Evolutionary conservation across 2,113 vertebrate genomes (phyloP), one percentile per base, ranked within the genome.

Genomic region (Chaetops frenatus): DNA sequence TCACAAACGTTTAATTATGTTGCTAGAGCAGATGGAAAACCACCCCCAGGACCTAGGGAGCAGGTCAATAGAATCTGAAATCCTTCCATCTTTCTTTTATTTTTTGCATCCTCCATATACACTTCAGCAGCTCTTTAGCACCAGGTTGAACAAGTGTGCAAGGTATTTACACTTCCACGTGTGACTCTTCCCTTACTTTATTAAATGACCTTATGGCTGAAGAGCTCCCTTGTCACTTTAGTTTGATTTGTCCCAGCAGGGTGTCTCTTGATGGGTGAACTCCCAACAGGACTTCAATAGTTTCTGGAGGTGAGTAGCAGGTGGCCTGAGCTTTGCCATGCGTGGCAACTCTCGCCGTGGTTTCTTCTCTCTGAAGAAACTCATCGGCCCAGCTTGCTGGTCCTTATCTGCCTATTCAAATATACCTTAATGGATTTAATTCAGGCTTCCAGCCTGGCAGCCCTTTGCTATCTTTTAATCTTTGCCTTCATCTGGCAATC

Each of bases 191-290:
- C 82, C 69, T 73, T 83, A 36, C 56, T 96, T 92, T 95, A 71
- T 95, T 81, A 90, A 96, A 79, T 56, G 64, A 81, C 85, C 90
- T 93, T 94, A 78, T 96, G 92, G 86, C 81, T 81, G 76, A 93
- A 92, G 92, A 88, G 6, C 69, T 88, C 42, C 3, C 0, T 47
- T 93, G 80, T 74, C 87, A 92, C 95, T 95, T 96, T 70, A 81
- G 79, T 94, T 95, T 94, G 89, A 96, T 96, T 94, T 94, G 91
- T 95, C 95, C 81, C 96, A 95, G 96, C 94, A 92, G 94, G 96
- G 40, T 6, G 6, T 54, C 76, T 73, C 94, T 90, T 88, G 90
- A 71, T 97, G 81, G 78, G 58, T 90, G 77, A 94, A 53, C 31
- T 89, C 76, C 79, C 78, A 64, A 67, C n/a, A 67, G 61, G 54